Base-by-base conservation (phyloP, 1,140 invertebrate species). In the Drosophila littoralis region DNA sequence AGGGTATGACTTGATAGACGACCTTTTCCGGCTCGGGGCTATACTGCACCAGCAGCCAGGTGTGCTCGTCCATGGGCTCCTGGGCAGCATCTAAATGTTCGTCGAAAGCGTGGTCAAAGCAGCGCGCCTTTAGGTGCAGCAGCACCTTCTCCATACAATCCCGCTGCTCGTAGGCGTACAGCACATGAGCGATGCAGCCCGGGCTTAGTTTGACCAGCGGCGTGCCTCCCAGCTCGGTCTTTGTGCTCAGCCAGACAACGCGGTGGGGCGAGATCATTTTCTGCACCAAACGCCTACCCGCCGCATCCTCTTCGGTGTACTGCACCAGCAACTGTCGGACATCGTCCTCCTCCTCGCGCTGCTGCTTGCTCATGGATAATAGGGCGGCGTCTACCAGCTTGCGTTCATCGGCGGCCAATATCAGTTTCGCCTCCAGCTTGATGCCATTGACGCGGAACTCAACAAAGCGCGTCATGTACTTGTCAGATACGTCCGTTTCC, bases 1-100 rank as follows among this genome's bases (percentile, higher is more conserved):
- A 74, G 7, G 70, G 48, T 1, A 91, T 59, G 22, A 91, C 76
- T 40, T 79, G 70, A 48, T 91, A 91, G 58, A 73, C 70, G 9
- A 91, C 75, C n/a, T 51, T 66, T 9, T 81, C 73, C 0, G 89
- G 89, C 13, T 91, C 79, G 0, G 80, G 75, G 22, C 89, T 91
- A 36, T 91, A 91, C 28, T 91, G 89, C 8, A 91, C 75, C 1
- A 91, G 58, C 50, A 91, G 57, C 89, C 89, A 91, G 0, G 70
- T 76, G 10, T 81, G 45, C 1, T 88, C 65, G 28, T 68, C 57
- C 70, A 91, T 65, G 3, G 54, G 42, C 8, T 38, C 10, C 33
- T 63, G 66, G 1, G 50, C 13, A 0, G 35, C 17, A 0, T 75
- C 77, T 36, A 75, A 10, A 1, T 72, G 17, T 7, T 91, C 81